A percentile compares a stretch with the other conserved stretches of the same genome.
These are phyloP conservation scores for Dryobates pubescens DNA, from an alignment of 2,797 vertebrate species.

Conservation along the genomic window DNA sequence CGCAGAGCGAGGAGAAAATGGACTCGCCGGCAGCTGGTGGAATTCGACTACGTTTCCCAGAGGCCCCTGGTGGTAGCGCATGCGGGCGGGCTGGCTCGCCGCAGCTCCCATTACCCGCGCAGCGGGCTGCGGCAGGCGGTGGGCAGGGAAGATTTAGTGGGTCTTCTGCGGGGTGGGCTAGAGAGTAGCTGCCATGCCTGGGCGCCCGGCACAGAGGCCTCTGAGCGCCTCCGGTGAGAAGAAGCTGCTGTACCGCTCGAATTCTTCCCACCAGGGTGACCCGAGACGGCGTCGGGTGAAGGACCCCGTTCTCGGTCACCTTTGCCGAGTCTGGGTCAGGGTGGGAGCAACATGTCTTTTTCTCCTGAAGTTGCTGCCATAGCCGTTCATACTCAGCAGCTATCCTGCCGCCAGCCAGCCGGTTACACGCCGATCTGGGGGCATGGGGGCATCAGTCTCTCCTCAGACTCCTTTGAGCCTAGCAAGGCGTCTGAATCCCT, in stretches of 20 bases:
- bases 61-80: rapidly evolving
- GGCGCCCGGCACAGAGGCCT: background rate
- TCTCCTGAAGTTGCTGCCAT: background rate
- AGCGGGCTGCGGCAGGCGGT: background rate
- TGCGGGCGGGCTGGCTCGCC: background rate
- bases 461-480: no score
- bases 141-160: background rate
- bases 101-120: no score
- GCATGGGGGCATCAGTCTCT: background rate
- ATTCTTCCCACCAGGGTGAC: no score
- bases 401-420: background rate
- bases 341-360: background rate
- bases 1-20: background rate
- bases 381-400: background rate
- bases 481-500: background rate
- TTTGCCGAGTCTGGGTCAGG: background rate
- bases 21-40: rapidly evolving
- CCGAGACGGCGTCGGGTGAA: background rate
- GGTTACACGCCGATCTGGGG: background rate
- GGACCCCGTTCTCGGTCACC: background rate
- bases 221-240: background rate
- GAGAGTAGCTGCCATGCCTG: background rate
- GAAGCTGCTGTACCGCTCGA: background rate
- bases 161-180: rapidly evolving
- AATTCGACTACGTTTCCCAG: conserved; percentile 9